Evolutionary conservation across 2,113 vertebrate genomes (phyloP).

Genomic region (Erythrocercus mccallii): DNA sequence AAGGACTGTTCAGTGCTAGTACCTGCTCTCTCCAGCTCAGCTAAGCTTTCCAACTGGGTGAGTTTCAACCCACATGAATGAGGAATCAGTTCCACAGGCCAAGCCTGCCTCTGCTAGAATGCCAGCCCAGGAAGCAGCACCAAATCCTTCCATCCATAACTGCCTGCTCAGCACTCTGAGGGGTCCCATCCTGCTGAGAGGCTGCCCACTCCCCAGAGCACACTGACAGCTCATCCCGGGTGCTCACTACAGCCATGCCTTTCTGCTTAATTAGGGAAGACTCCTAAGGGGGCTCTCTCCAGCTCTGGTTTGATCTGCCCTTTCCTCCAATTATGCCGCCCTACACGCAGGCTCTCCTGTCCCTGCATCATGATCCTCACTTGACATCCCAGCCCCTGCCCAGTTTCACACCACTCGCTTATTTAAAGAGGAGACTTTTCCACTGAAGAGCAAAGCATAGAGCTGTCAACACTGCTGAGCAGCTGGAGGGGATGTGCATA

Average conservation of each 20-base stretch:
- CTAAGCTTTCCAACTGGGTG: not conserved
- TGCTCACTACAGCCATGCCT: not conserved
- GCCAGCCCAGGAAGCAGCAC: not conserved
- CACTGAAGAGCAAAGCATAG: not conserved
- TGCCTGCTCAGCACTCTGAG: rapidly evolving
- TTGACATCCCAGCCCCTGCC: not conserved
- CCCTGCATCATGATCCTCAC: not conserved
- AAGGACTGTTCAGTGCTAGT: not conserved
- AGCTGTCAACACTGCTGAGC: not conserved
- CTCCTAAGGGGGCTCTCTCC: not conserved
- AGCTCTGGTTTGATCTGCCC: not conserved
- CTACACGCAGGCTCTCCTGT: not conserved
- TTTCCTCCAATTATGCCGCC: not conserved
- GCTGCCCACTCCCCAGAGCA: not conserved
- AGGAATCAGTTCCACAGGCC: not conserved
- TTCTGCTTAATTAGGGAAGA: not conserved
- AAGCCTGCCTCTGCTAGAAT: not conserved
- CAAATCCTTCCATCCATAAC: not conserved
- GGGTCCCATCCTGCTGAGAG: rapidly evolving
- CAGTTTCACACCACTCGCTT: not conserved
- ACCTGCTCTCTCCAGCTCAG: not conserved
- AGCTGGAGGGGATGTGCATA: rapidly evolving
- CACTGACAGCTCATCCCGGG: not conserved
- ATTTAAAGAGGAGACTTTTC: not conserved
- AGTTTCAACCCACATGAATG: rapidly evolving